Evolutionary conservation across 30 jellyfish, hydroid and myxozoan genomes (phyloP).

Genomic region (Aurelia sp.): DNA sequence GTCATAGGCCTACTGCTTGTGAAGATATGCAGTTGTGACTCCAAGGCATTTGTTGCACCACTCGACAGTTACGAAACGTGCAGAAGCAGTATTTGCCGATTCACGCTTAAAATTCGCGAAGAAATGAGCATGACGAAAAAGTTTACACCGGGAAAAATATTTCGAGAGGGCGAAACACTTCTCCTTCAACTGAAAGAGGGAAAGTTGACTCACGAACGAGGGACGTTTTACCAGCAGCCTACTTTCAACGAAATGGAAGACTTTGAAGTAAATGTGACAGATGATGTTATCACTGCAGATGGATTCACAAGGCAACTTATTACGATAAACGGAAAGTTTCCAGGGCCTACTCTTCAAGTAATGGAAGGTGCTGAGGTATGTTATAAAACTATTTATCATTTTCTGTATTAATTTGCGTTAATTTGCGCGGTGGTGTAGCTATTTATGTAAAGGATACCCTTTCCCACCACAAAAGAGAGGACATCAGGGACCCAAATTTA

Average conservation of each 20-base stretch:
- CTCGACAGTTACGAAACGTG: constrained; percentile 10
- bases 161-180: constrained; percentile 35
- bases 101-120: constrained; percentile 20
- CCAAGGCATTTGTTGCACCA: background rate
- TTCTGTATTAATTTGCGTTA: no score
- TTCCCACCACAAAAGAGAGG: no score
- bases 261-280: constrained; percentile 40
- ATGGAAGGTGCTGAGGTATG: constrained; percentile 67
- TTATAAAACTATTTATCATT: no score
- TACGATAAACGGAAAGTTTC: constrained; percentile 51
- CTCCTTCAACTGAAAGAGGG: constrained; percentile 36
- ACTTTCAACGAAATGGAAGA: constrained; percentile 2
- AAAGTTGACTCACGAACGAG: constrained; percentile 31
- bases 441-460: no score
- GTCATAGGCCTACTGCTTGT: no score
- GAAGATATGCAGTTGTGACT: no score
- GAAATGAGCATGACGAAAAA: constrained; percentile 53
- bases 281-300: constrained; percentile 61
- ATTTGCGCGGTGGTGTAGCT: no score
- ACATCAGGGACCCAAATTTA: no score
- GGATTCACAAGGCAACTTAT: constrained; percentile 48
- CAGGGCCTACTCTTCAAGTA: constrained; percentile 67
- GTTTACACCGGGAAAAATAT: constrained; percentile 14
- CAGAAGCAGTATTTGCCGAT: constrained; percentile 24
- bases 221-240: constrained; percentile 42